Evolutionary conservation across 1,140 invertebrate genomes (phyloP).

Genomic region (Caenorhabditis elegans): WBcel235 BX284605.5:1980001-1980500

Average conservation of each 20-base stretch:
- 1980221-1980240: constrained; percentile 48
- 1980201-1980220: constrained; percentile 37
- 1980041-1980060: constrained; percentile 47
- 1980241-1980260: constrained; percentile 50
- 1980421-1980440: constrained; percentile 30
- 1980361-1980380: constrained; percentile 48
- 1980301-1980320: constrained; percentile 42
- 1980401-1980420: constrained; percentile 43
- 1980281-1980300: no score
- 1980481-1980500: no score
- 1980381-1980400: constrained; percentile 47
- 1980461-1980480: no score
- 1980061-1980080: background rate
- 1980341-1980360: constrained; percentile 45
- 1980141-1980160: no score
- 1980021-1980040: constrained; percentile 43
- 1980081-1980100: background rate
- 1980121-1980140: no score
- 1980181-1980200: no score
- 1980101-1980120: background rate
- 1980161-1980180: no score
- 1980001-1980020: constrained; percentile 15
- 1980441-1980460: constrained; percentile 14
- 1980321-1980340: constrained; percentile 45
- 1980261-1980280: no score